Conservation (phyloP, 2,888 invertebrate species). For the Electrophaes corylata region DNA sequence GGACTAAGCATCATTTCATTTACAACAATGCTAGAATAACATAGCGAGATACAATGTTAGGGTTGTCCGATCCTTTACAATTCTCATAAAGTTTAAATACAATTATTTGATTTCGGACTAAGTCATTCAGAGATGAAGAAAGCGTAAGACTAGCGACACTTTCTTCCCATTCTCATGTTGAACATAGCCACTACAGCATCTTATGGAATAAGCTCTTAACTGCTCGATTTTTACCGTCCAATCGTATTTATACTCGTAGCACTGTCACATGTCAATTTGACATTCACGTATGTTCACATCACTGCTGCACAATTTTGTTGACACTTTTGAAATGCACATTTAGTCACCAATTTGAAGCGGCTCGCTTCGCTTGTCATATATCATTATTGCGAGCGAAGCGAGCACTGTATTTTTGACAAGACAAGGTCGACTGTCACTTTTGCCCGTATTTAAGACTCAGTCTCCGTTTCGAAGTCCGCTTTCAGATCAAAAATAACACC, state of each 20-base stretch:
- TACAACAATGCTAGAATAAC: constrained; percentile 3
- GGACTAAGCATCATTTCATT: constrained; percentile 9
- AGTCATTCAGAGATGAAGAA: neutral
- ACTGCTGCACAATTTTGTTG: constrained; percentile 18
- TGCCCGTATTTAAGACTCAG: neutral
- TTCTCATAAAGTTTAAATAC: constrained; percentile 3
- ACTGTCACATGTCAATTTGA: constrained; percentile 26
- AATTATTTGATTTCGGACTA: constrained; percentile 8
- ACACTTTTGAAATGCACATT: constrained; percentile 10
- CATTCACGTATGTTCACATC: constrained; percentile 23
- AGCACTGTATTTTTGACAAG: neutral
- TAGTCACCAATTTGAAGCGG: neutral
- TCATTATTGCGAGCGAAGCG: constrained; percentile 6
- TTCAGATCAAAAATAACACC: constrained; percentile 1
- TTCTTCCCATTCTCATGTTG: neutral
- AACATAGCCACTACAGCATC: constrained; percentile 12
- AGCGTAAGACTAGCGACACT: constrained; percentile 1
- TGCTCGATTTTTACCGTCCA: constrained; percentile 27
- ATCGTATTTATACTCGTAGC: constrained; percentile 6
- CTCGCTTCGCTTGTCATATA: constrained; percentile 5
- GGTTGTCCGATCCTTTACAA: constrained; percentile 5
- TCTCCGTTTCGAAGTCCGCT: neutral
- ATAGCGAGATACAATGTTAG: constrained; percentile 2
- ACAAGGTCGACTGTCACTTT: neutral
- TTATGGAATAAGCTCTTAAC: constrained; percentile 38